Percentiles rank a stretch among this genome's conserved stretches.
phyloP scores from a whole-genome alignment of 1,140 invertebrate species.

The Eurytemora carolleeae region DNA sequence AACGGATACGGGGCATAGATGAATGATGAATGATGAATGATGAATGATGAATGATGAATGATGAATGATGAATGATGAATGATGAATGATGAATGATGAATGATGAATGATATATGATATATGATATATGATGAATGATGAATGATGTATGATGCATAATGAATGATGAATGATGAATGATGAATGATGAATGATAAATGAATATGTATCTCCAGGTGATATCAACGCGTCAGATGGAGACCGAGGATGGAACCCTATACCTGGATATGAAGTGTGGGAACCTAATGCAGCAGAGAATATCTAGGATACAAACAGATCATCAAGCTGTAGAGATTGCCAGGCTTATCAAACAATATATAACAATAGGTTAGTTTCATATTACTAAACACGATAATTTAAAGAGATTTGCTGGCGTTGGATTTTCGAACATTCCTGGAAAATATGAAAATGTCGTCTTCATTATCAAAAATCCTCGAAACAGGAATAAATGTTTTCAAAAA shows the following conservation, averaged over 20 bases:
- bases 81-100: too few species aligned
- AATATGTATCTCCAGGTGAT: constrained; percentile 55
- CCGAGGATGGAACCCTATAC: constrained; percentile 76
- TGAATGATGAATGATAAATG: too few species aligned
- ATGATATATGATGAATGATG: too few species aligned
- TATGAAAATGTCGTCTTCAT: neutral
- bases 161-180: too few species aligned
- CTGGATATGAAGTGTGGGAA: constrained; percentile 94
- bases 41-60: too few species aligned
- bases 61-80: too few species aligned
- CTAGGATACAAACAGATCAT: constrained; percentile 83
- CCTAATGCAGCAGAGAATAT: constrained; percentile 82
- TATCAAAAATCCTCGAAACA: neutral
- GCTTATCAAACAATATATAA: constrained; percentile 86
- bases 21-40: too few species aligned
- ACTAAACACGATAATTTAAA: neutral
- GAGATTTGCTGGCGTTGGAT: neutral
- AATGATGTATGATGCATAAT: too few species aligned
- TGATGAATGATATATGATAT: too few species aligned
- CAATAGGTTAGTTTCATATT: constrained; percentile 41
- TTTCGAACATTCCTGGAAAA: neutral
- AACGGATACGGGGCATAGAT: too few species aligned
- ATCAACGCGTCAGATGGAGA: constrained; percentile 74
- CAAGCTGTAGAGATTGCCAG: constrained; percentile 87
- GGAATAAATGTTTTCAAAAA: neutral